Conservation (phyloP, 2,113 vertebrate species). For the Synchiropus splendidus region DNA sequence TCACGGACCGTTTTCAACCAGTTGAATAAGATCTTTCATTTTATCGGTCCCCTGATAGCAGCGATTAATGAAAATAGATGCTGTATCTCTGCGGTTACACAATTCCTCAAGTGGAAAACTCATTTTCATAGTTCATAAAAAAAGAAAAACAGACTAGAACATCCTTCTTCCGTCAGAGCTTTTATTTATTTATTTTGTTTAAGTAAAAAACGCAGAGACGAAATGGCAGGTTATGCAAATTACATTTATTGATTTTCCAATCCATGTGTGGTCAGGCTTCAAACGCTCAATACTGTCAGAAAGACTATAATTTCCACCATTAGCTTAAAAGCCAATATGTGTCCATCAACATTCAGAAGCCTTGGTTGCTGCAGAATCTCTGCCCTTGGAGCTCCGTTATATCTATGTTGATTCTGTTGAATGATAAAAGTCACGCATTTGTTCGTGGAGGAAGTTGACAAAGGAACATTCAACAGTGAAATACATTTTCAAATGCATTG, state of each 20-base stretch:
- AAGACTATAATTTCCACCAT: conserved; percentile 9
- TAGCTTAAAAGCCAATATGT: conserved; percentile 9
- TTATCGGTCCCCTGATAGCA: conserved; percentile 13
- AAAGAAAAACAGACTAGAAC: too few species aligned
- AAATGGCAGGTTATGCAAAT: background rate
- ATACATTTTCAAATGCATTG: too few species aligned
- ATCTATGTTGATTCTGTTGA: too few species aligned
- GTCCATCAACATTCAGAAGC: conserved; percentile 5
- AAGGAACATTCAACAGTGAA: too few species aligned
- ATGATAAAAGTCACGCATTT: too few species aligned
- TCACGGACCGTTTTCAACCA: conserved; percentile 31
- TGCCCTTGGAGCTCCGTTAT: too few species aligned
- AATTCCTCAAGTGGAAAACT: too few species aligned
- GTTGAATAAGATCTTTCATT: conserved; percentile 42
- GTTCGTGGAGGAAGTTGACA: too few species aligned
- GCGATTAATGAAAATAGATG: conserved; percentile 54
- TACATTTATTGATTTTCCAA: conserved; percentile 16
- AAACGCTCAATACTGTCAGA: conserved; percentile 8
- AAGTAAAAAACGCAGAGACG: too few species aligned
- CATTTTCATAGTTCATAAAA: too few species aligned
- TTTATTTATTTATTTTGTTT: too few species aligned
- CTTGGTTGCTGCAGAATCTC: background rate
- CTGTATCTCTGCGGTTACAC: conserved; percentile 36
- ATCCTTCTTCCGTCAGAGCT: too few species aligned
- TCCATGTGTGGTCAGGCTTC: background rate